These are phyloP conservation scores for Fragum sueziense DNA, from an alignment of 2,888 invertebrate genomes.

Conservation along the genomic window DNA sequence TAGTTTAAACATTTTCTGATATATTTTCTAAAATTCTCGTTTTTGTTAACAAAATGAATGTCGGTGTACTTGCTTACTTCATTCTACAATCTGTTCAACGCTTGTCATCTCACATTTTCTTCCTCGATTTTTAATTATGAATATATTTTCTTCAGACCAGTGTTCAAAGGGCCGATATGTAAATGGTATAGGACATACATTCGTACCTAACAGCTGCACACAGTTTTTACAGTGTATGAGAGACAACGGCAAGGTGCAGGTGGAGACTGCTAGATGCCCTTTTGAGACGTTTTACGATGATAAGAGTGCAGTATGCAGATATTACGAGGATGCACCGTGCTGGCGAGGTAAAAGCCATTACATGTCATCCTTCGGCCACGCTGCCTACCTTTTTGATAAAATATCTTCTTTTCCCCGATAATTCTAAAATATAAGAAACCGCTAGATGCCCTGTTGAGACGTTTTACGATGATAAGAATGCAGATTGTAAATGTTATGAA, in stretches of 20 bases:
- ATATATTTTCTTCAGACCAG: constrained; percentile 14
- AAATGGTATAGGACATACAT: constrained; percentile 59
- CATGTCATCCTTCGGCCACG: no score
- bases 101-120: background rate
- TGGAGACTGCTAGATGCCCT: constrained; percentile 53
- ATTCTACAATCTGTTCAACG: no score
- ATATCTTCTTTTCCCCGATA: no score
- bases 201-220: constrained; percentile 57
- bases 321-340: constrained; percentile 42
- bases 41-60: no score
- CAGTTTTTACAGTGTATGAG: constrained; percentile 61
- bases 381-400: no score
- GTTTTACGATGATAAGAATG: constrained; percentile 57
- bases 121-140: background rate
- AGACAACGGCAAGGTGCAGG: constrained; percentile 38
- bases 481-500: constrained; percentile 49
- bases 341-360: constrained; percentile 61
- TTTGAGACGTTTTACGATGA: constrained; percentile 64
- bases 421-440: no score
- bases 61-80: no score
- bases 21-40: no score
- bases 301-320: constrained; percentile 49
- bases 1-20: no score
- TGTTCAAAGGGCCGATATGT: constrained; percentile 50
- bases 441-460: constrained; percentile 61